Base-by-base conservation (phyloP, 1,140 invertebrate species). In the Drosophila varians region DNA sequence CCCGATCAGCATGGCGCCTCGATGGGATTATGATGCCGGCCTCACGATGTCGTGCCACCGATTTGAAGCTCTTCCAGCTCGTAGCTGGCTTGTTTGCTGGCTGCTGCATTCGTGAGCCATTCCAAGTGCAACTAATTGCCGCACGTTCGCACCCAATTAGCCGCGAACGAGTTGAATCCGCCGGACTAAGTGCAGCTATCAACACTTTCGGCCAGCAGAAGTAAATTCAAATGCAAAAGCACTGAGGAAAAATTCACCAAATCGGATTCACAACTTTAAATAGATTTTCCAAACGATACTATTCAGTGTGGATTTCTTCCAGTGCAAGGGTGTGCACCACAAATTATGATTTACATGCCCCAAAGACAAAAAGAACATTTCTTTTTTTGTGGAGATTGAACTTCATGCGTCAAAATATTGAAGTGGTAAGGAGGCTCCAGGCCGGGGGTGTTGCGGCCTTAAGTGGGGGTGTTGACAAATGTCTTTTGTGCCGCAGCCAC, bases 91-190 rank as follows among this genome's bases (percentile, higher is more conserved):
- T 47, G 54, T 16, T 19, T 19, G 60, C 8, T 66, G 42, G 34
- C 26, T 49, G 72, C 16, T 58, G 60, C 71, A 70, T 60, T 84
- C 72, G 80, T 80, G 80, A 78, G 68, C 40, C 53, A 64, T 70
- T 47, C 47, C 83, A 69, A 87, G 82, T 87, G 82, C 82, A 87
- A 72, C 82, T 87, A 87, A 87, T 87, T 87, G 82, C 77, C 49
- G 70, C 77, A 87, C 77, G 82, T 87, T 87, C 82, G 82, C 82
- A 87, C 82, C 82, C 82, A 87, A 87, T 87, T 87, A 88, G 82
- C 60, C 26, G 77, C 40, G 62, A 87, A 86, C 72, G 82, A 74
- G 82, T 87, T 87, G 70, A 38, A 45, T 68, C 47, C 62, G 47
- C 61, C 57, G 34, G 34, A 49, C 77, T 87, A 87, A 87, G 82